Conservation (phyloP, 2,113 vertebrate species). For the Tapirus terrestris region DNA sequence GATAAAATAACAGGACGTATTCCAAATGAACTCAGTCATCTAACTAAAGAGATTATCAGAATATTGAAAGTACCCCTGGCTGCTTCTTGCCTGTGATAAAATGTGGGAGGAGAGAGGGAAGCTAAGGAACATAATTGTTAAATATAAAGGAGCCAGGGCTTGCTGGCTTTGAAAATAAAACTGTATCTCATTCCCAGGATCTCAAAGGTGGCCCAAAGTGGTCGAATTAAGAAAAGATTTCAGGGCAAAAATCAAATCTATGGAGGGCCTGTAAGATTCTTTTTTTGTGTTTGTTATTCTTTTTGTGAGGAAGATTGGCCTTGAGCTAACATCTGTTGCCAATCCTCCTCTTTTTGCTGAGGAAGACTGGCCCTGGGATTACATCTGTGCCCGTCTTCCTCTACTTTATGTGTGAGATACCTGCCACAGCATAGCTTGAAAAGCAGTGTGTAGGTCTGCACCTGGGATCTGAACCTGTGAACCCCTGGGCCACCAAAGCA, state of each 20-base stretch:
- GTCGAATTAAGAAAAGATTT: conserved; percentile 27
- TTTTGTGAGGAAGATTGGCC: too few species aligned
- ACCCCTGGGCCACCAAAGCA: too few species aligned
- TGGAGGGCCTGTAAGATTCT: not conserved
- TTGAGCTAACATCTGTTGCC: too few species aligned
- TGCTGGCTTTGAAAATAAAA: not conserved
- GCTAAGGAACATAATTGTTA: not conserved
- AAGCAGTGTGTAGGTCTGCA: too few species aligned
- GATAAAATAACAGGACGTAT: not conserved
- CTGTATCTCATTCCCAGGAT: not conserved
- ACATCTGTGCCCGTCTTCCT: too few species aligned
- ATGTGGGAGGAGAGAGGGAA: not conserved
- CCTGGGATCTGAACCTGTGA: too few species aligned
- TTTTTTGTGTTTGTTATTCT: not conserved
- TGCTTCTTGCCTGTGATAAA: not conserved
- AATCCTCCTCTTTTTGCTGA: too few species aligned
- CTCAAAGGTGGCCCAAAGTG: not conserved
- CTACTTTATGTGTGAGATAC: too few species aligned
- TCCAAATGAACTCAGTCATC: not conserved
- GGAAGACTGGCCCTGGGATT: too few species aligned
- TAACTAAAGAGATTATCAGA: not conserved
- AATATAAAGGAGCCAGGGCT: not conserved
- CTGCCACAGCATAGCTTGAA: too few species aligned
- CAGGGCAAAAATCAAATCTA: not conserved
- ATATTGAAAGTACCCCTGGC: not conserved